A percentile compares a stretch with the other conserved stretches of the same genome.
These are phyloP conservation scores for Anarhynchus alexandrinus DNA, from an alignment of 2,113 vertebrate genomes.

Conservation along the genomic window DNA sequence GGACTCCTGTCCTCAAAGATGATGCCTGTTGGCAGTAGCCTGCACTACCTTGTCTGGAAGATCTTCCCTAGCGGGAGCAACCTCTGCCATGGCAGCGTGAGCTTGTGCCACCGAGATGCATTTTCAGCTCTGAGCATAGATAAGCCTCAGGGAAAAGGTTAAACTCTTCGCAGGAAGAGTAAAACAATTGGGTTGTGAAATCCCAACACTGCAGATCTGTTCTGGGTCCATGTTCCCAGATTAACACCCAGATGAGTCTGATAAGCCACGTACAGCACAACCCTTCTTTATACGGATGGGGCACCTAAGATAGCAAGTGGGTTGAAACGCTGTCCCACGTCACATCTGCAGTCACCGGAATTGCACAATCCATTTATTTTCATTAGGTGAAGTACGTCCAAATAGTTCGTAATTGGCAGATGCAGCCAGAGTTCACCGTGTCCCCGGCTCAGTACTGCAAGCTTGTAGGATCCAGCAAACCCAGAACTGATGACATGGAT, in stretches of 20 bases:
- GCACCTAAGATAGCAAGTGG: not conserved
- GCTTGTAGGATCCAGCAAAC: not conserved
- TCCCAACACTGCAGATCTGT: not conserved
- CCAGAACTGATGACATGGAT: not conserved
- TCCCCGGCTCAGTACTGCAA: not conserved
- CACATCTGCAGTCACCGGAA: not conserved
- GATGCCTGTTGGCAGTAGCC: not conserved
- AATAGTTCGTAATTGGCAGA: not conserved
- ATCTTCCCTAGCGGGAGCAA: not conserved
- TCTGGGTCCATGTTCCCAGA: not conserved
- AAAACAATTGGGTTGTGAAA: not conserved
- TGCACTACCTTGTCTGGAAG: not conserved
- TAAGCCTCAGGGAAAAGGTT: not conserved
- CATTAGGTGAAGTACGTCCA: not conserved
- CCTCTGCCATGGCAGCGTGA: not conserved
- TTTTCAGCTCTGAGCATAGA: not conserved
- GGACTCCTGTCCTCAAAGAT: not conserved
- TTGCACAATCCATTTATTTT: not conserved
- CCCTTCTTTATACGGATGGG: fast-evolving
- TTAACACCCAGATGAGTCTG: not conserved
- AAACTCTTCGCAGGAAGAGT: not conserved
- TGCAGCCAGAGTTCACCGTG: not conserved
- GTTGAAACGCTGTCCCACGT: not conserved
- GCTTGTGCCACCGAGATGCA: not conserved
- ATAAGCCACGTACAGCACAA: not conserved